These are phyloP conservation scores for Acrocephalus kingi DNA, from an alignment of 2,113 vertebrate genomes.

Conservation along the genomic window DNA sequence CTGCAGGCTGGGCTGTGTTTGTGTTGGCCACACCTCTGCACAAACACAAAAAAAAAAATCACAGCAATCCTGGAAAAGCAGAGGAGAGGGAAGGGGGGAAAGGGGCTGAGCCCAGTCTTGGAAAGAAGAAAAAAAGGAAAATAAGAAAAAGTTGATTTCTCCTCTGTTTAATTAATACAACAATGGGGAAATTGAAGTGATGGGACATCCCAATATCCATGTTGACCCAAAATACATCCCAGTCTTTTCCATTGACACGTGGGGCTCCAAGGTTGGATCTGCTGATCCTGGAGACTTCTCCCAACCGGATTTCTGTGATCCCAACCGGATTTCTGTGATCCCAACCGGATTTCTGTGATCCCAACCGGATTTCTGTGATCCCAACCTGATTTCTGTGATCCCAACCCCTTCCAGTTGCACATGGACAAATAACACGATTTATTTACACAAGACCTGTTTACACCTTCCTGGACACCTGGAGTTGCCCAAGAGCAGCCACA, in stretches of 20 bases:
- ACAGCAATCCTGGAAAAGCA: not conserved
- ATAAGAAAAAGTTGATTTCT: not conserved
- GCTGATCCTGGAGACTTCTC: not conserved
- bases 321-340: not conserved
- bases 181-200: not conserved
- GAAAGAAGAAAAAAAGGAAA: not conserved
- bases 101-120: not conserved
- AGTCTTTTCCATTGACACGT: rapidly evolving
- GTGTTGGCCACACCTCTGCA: not conserved
- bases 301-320: rapidly evolving
- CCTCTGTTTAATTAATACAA: no score
- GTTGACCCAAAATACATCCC: rapidly evolving
- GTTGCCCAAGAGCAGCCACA: not conserved
- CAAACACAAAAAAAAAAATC: not conserved
- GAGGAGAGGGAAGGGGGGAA: not conserved
- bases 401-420: not conserved
- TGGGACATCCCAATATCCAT: not conserved
- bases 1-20: not conserved
- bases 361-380: no score
- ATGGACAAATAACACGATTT: not conserved
- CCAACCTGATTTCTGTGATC: no score
- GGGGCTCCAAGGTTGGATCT: not conserved
- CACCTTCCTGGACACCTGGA: not conserved
- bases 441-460: not conserved
- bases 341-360: no score